These are phyloP conservation scores for Dorcus hopei DNA, from an alignment of 2,888 invertebrate species.

Conservation along the genomic window DNA sequence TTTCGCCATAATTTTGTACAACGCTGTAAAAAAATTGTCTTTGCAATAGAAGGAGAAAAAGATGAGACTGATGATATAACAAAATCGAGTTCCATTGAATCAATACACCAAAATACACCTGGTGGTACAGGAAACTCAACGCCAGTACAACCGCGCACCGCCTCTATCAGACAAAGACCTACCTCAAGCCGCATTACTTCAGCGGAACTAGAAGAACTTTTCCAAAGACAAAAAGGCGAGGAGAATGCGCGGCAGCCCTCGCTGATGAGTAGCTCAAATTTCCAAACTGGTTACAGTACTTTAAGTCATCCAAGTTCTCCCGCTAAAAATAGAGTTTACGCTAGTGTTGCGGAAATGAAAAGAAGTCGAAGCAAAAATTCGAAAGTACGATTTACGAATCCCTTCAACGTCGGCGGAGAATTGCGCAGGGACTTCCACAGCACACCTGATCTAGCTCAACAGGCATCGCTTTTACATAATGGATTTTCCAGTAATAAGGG, in stretches of 20 bases:
- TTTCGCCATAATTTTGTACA: too few species aligned
- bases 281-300: conserved; percentile 64
- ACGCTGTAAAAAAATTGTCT: background rate
- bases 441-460: conserved; percentile 76
- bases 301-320: conserved; percentile 61
- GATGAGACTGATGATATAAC: conserved; percentile 71
- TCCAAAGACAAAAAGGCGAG: conserved; percentile 76
- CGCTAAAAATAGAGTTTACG: conserved; percentile 73
- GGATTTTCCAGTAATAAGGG: conserved; percentile 44
- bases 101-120: conserved; percentile 60
- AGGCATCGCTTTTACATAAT: conserved; percentile 34
- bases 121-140: conserved; percentile 53
- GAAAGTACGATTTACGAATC: conserved; percentile 48
- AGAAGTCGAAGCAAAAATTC: conserved; percentile 66
- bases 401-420: conserved; percentile 50
- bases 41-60: conserved; percentile 62
- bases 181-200: conserved; percentile 86
- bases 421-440: conserved; percentile 83
- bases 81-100: conserved; percentile 80
- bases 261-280: conserved; percentile 74
- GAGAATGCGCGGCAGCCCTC: conserved; percentile 48
- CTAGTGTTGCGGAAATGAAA: conserved; percentile 95
- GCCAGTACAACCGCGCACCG: conserved; percentile 76
- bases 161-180: conserved; percentile 86
- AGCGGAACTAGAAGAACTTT: conserved; percentile 87